These are phyloP conservation scores for Lysandra bellargus DNA, from an alignment of 2,888 invertebrate genomes.

Conservation along the genomic window DNA sequence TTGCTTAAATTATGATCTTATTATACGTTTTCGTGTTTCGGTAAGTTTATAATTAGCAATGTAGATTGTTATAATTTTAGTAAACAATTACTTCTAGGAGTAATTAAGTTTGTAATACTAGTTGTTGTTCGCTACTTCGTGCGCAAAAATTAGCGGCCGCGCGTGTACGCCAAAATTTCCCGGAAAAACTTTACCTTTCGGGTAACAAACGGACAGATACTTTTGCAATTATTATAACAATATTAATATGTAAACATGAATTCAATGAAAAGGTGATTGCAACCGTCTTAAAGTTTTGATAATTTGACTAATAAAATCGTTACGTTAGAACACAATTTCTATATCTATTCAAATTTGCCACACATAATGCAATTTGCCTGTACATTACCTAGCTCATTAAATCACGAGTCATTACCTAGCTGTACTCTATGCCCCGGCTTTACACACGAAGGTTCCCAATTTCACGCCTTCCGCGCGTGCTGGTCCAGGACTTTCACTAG, in stretches of 20 bases:
- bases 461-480: constrained; percentile 76
- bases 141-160: neutral
- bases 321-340: too few species aligned
- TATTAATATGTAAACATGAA: too few species aligned
- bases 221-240: too few species aligned
- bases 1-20: constrained; percentile 20
- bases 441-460: constrained; percentile 70
- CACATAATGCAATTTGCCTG: neutral
- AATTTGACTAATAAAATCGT: too few species aligned
- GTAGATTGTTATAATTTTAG: neutral
- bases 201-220: too few species aligned
- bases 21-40: neutral
- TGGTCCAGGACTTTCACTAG: constrained; percentile 74
- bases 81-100: neutral
- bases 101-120: neutral
- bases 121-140: neutral
- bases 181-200: too few species aligned
- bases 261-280: too few species aligned
- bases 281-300: too few species aligned
- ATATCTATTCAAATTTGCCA: neutral
- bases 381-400: neutral
- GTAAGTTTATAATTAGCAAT: neutral
- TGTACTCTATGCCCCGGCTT: constrained; percentile 61
- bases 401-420: constrained; percentile 40
- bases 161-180: too few species aligned